phyloP scores from a whole-genome alignment of 2,113 vertebrate genomes.

The Diadophis punctatus region DNA sequence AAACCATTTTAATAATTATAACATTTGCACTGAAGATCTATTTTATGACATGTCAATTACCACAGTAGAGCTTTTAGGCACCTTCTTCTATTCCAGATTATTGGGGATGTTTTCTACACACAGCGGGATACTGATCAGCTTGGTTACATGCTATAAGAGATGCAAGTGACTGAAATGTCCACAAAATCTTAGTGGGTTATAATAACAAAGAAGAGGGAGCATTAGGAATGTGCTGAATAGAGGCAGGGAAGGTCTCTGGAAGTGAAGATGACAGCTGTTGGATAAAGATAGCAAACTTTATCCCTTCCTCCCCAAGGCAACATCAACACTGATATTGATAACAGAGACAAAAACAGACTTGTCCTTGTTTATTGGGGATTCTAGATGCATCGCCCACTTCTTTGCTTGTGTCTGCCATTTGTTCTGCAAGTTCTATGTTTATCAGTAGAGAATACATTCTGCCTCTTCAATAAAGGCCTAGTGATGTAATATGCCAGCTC shows the following conservation, averaged over 20 bases:
- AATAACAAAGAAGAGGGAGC: background rate
- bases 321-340: background rate
- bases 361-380: background rate
- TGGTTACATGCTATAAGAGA: background rate
- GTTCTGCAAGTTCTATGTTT: background rate
- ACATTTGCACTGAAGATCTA: background rate
- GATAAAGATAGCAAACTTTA: slow-evolving; percentile 21
- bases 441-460: background rate
- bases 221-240: slow-evolving; percentile 24
- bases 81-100: background rate
- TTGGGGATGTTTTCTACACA: background rate
- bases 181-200: background rate
- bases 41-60: background rate
- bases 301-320: background rate
- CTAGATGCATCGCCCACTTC: background rate
- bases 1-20: background rate
- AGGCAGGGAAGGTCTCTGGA: background rate
- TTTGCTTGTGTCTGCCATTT: background rate
- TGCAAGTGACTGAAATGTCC: background rate
- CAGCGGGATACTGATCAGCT: background rate
- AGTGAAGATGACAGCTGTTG: slow-evolving; percentile 1
- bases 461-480: background rate
- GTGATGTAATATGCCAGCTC: background rate
- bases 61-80: background rate
- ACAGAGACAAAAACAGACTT: background rate